These are phyloP conservation scores for Tenodera sinensis DNA, from an alignment of 2,888 invertebrate genomes.

Conservation along the genomic window DNA sequence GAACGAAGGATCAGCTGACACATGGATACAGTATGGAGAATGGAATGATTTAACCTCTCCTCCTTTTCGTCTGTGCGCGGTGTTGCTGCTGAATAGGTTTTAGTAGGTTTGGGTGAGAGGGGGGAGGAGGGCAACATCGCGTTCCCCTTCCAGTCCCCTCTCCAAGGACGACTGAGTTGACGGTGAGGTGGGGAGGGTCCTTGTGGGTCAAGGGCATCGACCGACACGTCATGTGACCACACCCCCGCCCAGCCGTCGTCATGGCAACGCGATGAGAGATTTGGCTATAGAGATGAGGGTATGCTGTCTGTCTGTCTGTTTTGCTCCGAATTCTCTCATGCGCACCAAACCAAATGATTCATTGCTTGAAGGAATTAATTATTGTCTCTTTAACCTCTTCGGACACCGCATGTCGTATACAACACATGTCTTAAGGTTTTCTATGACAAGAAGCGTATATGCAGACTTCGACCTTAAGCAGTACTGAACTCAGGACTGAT, in stretches of 20 bases:
- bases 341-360: background rate
- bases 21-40: background rate
- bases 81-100: too few relatives aligned
- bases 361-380: background rate
- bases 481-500: too few relatives aligned
- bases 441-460: too few relatives aligned
- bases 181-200: constrained; percentile 12
- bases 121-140: background rate
- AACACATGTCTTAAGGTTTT: too few relatives aligned
- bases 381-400: too few relatives aligned
- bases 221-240: constrained; percentile 26
- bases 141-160: background rate
- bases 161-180: constrained; percentile 2
- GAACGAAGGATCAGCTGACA: background rate
- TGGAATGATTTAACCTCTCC: background rate
- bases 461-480: too few relatives aligned
- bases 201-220: constrained; percentile 30
- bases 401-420: too few relatives aligned
- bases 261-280: constrained; percentile 24
- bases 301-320: background rate
- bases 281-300: background rate
- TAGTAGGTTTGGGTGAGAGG: background rate
- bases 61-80: background rate
- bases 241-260: constrained; percentile 23
- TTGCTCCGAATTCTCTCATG: background rate